phyloP scores from a whole-genome alignment of 2,797 vertebrate genomes.

The Enoplosus armatus region DNA sequence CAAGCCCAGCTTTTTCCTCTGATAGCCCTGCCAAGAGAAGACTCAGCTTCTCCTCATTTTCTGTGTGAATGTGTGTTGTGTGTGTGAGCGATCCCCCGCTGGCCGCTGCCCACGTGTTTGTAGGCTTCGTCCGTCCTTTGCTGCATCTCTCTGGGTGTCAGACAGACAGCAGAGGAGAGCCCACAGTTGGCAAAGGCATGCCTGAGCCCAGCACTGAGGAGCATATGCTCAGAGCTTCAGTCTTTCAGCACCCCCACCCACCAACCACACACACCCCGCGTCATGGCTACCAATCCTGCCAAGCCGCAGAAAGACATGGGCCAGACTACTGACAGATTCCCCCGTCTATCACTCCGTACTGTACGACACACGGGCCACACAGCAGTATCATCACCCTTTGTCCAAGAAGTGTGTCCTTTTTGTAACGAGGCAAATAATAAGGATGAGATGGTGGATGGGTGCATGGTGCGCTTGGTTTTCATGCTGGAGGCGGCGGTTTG shows the following conservation, averaged over 20 bases:
- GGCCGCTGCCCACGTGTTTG: conserved; percentile 75
- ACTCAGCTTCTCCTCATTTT: conserved; percentile 42
- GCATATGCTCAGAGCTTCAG: conserved; percentile 68
- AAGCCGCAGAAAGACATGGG: conserved; percentile 28
- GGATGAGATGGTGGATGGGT: not conserved
- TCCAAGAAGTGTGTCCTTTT: not conserved
- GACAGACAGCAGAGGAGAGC: conserved; percentile 64
- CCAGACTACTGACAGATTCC: conserved; percentile 40
- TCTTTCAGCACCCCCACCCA: not conserved
- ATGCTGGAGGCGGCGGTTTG: too few relatives aligned
- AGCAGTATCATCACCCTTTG: conserved; percentile 3
- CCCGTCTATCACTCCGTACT: conserved; percentile 34
- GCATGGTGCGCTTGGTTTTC: not conserved
- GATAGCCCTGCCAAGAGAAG: conserved; percentile 70
- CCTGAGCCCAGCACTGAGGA: conserved; percentile 42
- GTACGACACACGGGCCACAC: conserved; percentile 8
- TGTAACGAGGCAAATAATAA: not conserved
- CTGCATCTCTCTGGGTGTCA: conserved; percentile 55
- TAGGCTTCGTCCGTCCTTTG: conserved; percentile 49
- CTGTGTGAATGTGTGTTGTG: conserved; percentile 28
- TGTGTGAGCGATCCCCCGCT: conserved; percentile 44
- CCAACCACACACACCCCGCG: not conserved
- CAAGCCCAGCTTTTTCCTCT: conserved; percentile 64
- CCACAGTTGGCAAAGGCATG: conserved; percentile 64
- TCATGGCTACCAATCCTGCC: conserved; percentile 46